Conservation (phyloP, 2,888 invertebrate genomes). For the Pristionchus mayeri region DNA sequence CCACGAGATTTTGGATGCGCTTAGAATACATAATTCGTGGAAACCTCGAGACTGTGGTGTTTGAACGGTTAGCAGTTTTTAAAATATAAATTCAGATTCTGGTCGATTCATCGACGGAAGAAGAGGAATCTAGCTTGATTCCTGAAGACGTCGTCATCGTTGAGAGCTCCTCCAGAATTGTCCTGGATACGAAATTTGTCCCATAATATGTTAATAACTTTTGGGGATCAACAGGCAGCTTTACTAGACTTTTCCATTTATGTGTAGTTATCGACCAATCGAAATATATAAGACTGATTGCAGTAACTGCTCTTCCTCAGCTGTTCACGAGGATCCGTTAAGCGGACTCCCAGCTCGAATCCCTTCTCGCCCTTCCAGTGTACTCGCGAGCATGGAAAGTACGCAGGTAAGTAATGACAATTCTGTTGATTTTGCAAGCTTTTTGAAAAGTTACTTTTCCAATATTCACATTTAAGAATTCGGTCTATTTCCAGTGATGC, state of each 20-base stretch:
- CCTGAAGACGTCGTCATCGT: not conserved
- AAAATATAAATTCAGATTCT: not conserved
- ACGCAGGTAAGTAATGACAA: too few species aligned
- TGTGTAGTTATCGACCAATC: not conserved
- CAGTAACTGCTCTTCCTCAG: not conserved
- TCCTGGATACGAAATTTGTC: slow-evolving; percentile 32
- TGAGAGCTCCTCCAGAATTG: slow-evolving; percentile 22
- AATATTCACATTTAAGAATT: too few species aligned
- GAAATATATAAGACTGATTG: not conserved
- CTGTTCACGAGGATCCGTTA: slow-evolving; percentile 5
- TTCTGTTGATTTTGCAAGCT: too few species aligned
- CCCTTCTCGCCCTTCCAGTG: not conserved
- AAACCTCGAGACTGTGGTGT: too few species aligned
- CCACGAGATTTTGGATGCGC: too few species aligned
- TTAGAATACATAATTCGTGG: too few species aligned
- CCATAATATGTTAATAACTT: too few species aligned
- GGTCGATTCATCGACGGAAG: not conserved
- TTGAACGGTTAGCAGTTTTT: too few species aligned
- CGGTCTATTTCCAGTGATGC: not conserved
- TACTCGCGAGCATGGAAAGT: not conserved
- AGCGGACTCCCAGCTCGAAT: not conserved
- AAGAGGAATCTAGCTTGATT: not conserved
- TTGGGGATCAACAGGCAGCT: too few species aligned
- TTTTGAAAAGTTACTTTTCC: too few species aligned
- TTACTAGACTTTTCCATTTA: too few species aligned